A percentile compares a stretch with the other conserved stretches of the same genome.
Conservation (phyloP, 2,797 vertebrate genomes). For the Pampus argenteus region DNA sequence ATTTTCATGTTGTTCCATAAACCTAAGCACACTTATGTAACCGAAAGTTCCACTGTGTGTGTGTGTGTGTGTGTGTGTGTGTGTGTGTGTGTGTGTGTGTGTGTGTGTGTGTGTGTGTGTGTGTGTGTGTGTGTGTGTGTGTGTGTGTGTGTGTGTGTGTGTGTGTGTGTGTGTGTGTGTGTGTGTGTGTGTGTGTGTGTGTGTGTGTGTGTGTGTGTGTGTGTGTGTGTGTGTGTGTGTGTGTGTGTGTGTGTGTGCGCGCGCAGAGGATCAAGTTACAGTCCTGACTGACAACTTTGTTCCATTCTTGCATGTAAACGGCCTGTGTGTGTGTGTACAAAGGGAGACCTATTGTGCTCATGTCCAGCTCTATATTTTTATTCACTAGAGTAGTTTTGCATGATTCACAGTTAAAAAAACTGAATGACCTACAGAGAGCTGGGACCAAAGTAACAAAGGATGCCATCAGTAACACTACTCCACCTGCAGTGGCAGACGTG, state of each 20-base stretch:
- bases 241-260: slow-evolving; percentile 2
- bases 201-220: background rate
- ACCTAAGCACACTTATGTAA: slow-evolving; percentile 25
- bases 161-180: background rate
- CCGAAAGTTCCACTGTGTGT: background rate
- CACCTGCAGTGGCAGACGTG: too few relatives aligned
- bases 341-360: too few relatives aligned
- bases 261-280: slow-evolving; percentile 30
- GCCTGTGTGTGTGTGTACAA: too few relatives aligned
- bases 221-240: background rate
- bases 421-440: too few relatives aligned
- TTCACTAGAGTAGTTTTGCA: too few relatives aligned
- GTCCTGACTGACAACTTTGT: slow-evolving; percentile 5
- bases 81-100: background rate
- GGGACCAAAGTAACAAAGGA: too few relatives aligned
- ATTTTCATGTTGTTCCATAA: slow-evolving; percentile 46
- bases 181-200: slow-evolving; percentile 1
- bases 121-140: slow-evolving; percentile 2
- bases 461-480: too few relatives aligned
- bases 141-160: slow-evolving; percentile 1
- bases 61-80: slow-evolving; percentile 7
- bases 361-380: too few relatives aligned
- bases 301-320: background rate
- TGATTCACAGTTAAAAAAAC: too few relatives aligned
- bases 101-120: background rate